A percentile compares a stretch with the other conserved stretches of the same genome.
Conservation (phyloP, 2,888 invertebrate genomes). For the Drosophila falleni region DNA sequence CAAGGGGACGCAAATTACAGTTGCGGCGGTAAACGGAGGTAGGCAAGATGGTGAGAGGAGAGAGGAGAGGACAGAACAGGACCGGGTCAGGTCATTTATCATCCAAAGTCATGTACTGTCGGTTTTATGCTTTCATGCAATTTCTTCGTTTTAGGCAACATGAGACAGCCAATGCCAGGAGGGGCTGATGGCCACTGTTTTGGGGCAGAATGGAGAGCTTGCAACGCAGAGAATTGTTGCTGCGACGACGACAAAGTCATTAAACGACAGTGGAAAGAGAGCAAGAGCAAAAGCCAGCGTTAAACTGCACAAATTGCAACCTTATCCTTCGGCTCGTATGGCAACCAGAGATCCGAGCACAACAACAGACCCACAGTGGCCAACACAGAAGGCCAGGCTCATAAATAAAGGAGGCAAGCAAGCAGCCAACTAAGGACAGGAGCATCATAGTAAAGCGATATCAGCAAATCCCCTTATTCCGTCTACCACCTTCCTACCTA, state of each 20-base stretch:
- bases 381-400: conserved; percentile 59
- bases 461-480: conserved; percentile 21
- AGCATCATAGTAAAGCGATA: conserved; percentile 58
- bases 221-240: conserved; percentile 30
- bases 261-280: conserved; percentile 60
- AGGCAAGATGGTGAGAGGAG: neutral
- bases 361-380: conserved; percentile 36
- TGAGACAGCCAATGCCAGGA: conserved; percentile 56
- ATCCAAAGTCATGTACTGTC: conserved; percentile 79
- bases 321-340: conserved; percentile 64
- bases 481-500: no score
- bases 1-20: conserved; percentile 71
- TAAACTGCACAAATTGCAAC: conserved; percentile 82
- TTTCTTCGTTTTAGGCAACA: conserved; percentile 78
- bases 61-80: conserved; percentile 8
- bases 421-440: conserved; percentile 55
- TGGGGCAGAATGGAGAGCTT: conserved; percentile 7
- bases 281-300: conserved; percentile 72
- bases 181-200: no score
- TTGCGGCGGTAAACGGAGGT: conserved; percentile 18
- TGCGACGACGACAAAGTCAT: conserved; percentile 77
- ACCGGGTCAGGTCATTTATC: conserved; percentile 76
- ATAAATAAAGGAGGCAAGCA: conserved; percentile 68
- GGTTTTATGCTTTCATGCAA: conserved; percentile 79
- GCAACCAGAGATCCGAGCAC: conserved; percentile 22